A percentile compares a stretch with the other conserved stretches of the same genome.
phyloP scores from a whole-genome alignment of 2,113 vertebrate genomes.

The Gnathonemus longibarbis region DNA sequence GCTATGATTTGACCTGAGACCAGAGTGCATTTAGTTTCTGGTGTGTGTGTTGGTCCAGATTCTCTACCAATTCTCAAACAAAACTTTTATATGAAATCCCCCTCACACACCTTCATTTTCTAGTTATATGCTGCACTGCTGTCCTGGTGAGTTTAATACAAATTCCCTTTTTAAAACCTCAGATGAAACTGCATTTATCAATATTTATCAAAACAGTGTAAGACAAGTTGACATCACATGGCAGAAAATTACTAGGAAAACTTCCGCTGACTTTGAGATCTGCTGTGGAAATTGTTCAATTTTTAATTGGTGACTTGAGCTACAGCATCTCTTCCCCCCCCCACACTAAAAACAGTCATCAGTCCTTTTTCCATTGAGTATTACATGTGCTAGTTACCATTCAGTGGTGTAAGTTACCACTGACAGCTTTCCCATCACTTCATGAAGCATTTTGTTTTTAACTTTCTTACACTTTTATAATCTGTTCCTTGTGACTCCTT shows the following conservation, averaged over 20 bases:
- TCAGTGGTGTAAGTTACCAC: background rate
- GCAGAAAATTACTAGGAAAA: background rate
- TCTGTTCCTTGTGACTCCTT: background rate
- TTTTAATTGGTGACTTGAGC: background rate
- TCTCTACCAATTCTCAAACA: background rate
- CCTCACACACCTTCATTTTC: background rate
- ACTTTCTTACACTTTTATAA: background rate
- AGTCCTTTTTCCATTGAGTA: background rate
- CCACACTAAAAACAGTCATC: background rate
- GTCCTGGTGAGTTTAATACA: background rate
- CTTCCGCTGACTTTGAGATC: too few species aligned
- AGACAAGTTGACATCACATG: background rate
- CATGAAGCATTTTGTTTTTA: background rate
- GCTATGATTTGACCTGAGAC: background rate
- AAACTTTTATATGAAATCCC: background rate
- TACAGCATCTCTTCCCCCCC: background rate
- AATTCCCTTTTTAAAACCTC: background rate
- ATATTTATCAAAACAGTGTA: background rate
- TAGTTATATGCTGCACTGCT: background rate
- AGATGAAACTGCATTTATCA: background rate
- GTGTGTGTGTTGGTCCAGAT: background rate
- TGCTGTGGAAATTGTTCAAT: background rate
- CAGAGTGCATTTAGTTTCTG: background rate
- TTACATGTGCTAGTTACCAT: background rate
- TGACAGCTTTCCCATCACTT: background rate